Base-by-base conservation (phyloP, 2,888 invertebrate genomes). In the Caenorhabditis wallacei region DNA sequence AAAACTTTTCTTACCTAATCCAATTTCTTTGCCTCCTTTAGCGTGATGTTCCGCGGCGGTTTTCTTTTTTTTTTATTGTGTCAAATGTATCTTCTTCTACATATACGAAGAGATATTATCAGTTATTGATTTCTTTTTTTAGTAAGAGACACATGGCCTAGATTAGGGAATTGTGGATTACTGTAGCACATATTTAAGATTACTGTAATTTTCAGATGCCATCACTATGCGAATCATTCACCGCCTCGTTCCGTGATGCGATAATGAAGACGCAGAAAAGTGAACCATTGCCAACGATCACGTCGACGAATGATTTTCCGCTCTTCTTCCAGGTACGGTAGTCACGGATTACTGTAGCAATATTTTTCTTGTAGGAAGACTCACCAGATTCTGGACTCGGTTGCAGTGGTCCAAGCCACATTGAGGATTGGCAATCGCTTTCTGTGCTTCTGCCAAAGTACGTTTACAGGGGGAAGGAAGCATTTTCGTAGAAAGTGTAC, bases 341-440 rank as follows among this genome's bases (percentile, higher is more conserved):
- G n/a, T n/a, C n/a, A n/a, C n/a, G n/a, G n/a, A n/a, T n/a, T n/a
- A n/a, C n/a, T n/a, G n/a, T n/a, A n/a, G n/a, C n/a, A n/a, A n/a
- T n/a, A 16, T 16, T 48, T 59, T 59, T 26, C 43, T 66, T 18
- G n/a, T 59, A 74, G 63, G 69, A 76, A 74, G 82, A 82, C 70
- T 76, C 85, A 48, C 87, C 89, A 13, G 92, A 92, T 70, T 91
- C 91, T 11, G 92, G 92, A 13, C 85, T 92, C 24, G 91, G 91
- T 11, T 89, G 90, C 61, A 85, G 87, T 51, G 92, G 92, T 8
- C 92, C 92, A 11, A 79, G 85, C 18, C 96, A 97, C 92, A 95
- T 97, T 10, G 95, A 95, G 92, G 97, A 97, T 92, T 97, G 97
- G 97, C 96, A 96, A 90, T 97, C 96, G 0, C 93, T 97, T 68